A percentile compares a stretch with the other conserved stretches of the same genome.
Conservation (phyloP, 2,888 invertebrate genomes). For the Coelogynopora nodosa region DNA sequence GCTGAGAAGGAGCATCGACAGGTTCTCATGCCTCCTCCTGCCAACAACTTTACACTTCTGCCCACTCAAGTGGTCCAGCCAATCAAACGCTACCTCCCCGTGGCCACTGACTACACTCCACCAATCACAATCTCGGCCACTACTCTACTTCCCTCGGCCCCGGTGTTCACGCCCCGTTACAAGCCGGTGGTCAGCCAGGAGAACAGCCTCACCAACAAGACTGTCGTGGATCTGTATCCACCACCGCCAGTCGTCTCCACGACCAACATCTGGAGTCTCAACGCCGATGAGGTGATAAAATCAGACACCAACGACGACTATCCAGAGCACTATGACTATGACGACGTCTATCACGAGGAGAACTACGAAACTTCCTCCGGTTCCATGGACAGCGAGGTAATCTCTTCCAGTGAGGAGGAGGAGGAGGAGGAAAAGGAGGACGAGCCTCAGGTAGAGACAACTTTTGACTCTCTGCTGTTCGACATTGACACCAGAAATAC, state of each 20-base stretch:
- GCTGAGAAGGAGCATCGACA: not conserved
- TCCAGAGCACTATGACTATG: not conserved
- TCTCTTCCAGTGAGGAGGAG: not conserved
- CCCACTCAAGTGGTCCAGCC: not conserved
- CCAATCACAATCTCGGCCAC: not conserved
- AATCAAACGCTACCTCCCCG: not conserved
- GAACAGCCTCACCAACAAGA: not conserved
- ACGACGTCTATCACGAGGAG: not conserved
- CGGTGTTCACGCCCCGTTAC: not conserved
- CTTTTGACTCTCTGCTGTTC: too few relatives aligned
- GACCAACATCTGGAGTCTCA: not conserved
- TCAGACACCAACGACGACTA: not conserved
- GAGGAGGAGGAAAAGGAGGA: not conserved
- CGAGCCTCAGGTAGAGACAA: too few relatives aligned
- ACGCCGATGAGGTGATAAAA: not conserved
- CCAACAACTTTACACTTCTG: not conserved
- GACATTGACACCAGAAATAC: not conserved
- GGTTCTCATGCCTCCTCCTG: not conserved
- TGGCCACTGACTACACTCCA: not conserved
- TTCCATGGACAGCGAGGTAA: not conserved
- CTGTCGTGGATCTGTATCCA: not conserved
- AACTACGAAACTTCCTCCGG: not conserved
- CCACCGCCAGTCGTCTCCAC: not conserved
- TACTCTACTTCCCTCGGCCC: not conserved
- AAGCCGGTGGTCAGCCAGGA: not conserved